Conservation (phyloP, 2,113 vertebrate species). For the Lycocorax pyrrhopterus region DNA sequence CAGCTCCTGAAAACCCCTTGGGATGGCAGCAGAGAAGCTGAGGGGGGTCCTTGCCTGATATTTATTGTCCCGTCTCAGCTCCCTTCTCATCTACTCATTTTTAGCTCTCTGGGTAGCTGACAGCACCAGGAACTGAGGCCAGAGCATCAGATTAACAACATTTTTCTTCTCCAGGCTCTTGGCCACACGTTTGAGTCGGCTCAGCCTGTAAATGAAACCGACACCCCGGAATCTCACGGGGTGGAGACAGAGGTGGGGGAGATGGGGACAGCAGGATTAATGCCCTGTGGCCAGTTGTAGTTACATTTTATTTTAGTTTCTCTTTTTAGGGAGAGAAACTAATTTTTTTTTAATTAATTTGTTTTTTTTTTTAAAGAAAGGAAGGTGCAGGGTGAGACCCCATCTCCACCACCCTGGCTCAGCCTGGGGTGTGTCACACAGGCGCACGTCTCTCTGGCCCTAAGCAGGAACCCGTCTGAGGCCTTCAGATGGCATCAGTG, state of each 20-base stretch:
- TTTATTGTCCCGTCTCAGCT: neutral
- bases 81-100: neutral
- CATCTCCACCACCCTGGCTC: neutral
- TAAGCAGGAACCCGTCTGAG: neutral
- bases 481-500: neutral
- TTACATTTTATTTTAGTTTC: neutral
- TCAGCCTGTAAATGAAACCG: rapidly evolving
- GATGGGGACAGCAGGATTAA: neutral
- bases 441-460: rapidly evolving
- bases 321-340: neutral
- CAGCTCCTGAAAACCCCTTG: neutral
- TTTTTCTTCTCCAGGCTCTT: neutral
- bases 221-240: neutral
- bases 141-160: conserved; percentile 1
- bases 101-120: neutral
- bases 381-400: neutral
- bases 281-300: neutral
- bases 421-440: neutral
- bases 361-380: neutral
- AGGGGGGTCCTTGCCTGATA: neutral
- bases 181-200: neutral
- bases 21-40: neutral
- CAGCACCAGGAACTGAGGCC: neutral
- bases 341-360: neutral
- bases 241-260: neutral